These are phyloP conservation scores for Heterodera filipjevi DNA, from an alignment of 2,888 invertebrate genomes.

Conservation along the genomic window DNA sequence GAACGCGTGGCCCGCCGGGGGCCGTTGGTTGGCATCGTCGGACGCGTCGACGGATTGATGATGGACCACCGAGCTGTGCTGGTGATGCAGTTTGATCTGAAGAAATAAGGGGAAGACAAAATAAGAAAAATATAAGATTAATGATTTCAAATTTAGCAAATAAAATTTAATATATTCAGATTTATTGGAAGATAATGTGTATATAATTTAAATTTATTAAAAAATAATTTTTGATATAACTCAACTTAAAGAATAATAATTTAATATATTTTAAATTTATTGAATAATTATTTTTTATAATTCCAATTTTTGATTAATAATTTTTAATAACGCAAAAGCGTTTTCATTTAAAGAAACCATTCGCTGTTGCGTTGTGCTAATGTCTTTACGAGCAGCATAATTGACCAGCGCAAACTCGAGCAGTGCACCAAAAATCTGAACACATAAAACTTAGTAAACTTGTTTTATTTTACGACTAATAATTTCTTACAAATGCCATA, in stretches of 20 bases:
- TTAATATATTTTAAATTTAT: no score
- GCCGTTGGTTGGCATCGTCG: neutral
- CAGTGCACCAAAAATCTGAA: constrained; percentile 36
- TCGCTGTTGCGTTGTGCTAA: constrained; percentile 41
- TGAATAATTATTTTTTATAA: no score
- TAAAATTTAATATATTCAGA: neutral
- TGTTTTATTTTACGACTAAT: constrained; percentile 42
- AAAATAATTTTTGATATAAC: no score
- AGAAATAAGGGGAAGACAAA: neutral
- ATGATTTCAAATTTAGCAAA: neutral
- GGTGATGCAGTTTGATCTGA: constrained; percentile 39
- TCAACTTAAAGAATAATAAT: no score
- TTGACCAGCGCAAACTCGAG: constrained; percentile 62
- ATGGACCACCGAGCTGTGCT: constrained; percentile 13
- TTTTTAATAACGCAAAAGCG: no score
- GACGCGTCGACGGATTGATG: constrained; percentile 14
- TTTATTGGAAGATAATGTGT: no score
- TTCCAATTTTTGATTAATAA: no score
- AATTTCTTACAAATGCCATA: constrained; percentile 53
- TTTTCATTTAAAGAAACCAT: constrained; percentile 29
- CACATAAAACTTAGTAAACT: neutral
- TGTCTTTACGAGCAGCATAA: constrained; percentile 62
- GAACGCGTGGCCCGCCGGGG: constrained; percentile 4
- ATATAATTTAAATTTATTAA: no score
- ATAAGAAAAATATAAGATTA: neutral